Conservation (phyloP, 1,140 invertebrate species). For the Drosophila sechellia region DNA sequence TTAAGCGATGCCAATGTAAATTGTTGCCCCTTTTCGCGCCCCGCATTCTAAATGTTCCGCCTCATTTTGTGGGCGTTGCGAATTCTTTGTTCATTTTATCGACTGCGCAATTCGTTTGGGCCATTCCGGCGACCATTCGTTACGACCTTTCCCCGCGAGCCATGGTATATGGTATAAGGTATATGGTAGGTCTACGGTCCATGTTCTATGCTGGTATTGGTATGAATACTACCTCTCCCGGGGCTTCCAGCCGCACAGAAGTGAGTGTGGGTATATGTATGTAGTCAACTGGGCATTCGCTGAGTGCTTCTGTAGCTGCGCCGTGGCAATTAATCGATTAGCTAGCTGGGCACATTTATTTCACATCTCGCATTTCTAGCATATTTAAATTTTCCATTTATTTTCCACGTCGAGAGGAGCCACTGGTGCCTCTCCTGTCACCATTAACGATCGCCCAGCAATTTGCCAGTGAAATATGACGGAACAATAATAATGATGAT, state of each 20-base stretch:
- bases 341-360: conserved; percentile 32
- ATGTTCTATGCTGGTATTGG: neutral
- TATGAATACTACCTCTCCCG: conserved; percentile 1
- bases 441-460: conserved; percentile 36
- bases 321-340: conserved; percentile 68
- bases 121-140: conserved; percentile 52
- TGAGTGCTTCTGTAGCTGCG: conserved; percentile 17
- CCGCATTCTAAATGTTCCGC: conserved; percentile 31
- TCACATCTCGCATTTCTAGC: conserved; percentile 23
- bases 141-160: conserved; percentile 41
- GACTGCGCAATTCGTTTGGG: conserved; percentile 74
- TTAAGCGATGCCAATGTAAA: conserved; percentile 10
- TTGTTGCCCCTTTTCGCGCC: conserved; percentile 7
- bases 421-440: conserved; percentile 38
- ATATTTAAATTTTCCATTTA: conserved; percentile 15
- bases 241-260: conserved; percentile 9
- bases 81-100: conserved; percentile 74
- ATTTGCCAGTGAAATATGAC: conserved; percentile 55
- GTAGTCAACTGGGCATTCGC: conserved; percentile 11
- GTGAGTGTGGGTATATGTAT: neutral
- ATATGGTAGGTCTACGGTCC: neutral
- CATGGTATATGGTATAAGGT: neutral
- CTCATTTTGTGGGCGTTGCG: conserved; percentile 57
- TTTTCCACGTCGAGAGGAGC: conserved; percentile 1
- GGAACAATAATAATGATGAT: conserved; percentile 54